Conservation (phyloP, 2,888 invertebrate genomes). For the Microctonus hyperodae region DNA sequence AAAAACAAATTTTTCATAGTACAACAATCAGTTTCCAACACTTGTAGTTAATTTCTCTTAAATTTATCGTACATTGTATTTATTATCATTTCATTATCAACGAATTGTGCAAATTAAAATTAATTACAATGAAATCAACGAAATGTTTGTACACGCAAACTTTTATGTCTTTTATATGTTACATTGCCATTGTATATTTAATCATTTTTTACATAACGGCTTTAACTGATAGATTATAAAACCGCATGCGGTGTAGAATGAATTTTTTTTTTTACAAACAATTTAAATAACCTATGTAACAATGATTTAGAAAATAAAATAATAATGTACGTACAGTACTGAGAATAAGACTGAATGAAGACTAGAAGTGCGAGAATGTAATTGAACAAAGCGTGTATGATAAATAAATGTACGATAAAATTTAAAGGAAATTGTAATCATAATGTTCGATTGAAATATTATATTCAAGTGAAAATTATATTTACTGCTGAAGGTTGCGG, state of each 20-base stretch:
- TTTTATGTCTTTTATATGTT: background rate
- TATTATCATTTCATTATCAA: background rate
- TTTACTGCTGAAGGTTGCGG: background rate
- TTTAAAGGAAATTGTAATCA: background rate
- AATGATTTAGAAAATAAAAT: constrained; percentile 12
- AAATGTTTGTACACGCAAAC: background rate
- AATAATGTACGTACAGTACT: constrained; percentile 25
- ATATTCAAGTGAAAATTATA: background rate
- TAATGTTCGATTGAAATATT: background rate
- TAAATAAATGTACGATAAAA: background rate
- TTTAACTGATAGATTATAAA: background rate
- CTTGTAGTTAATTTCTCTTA: background rate
- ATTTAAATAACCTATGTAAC: background rate
- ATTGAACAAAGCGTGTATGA: constrained; percentile 11
- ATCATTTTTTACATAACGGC: background rate
- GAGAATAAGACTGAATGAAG: constrained; percentile 46
- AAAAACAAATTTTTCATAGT: background rate
- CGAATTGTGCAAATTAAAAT: background rate
- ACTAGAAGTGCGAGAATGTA: constrained; percentile 39
- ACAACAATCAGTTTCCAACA: constrained; percentile 2
- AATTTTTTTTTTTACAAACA: background rate
- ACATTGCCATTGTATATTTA: background rate
- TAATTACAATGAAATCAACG: background rate
- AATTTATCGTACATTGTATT: background rate
- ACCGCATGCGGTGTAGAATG: background rate